These are phyloP conservation scores for Whitmania pigra DNA, from an alignment of 1,140 invertebrate species.

Conservation along the genomic window DNA sequence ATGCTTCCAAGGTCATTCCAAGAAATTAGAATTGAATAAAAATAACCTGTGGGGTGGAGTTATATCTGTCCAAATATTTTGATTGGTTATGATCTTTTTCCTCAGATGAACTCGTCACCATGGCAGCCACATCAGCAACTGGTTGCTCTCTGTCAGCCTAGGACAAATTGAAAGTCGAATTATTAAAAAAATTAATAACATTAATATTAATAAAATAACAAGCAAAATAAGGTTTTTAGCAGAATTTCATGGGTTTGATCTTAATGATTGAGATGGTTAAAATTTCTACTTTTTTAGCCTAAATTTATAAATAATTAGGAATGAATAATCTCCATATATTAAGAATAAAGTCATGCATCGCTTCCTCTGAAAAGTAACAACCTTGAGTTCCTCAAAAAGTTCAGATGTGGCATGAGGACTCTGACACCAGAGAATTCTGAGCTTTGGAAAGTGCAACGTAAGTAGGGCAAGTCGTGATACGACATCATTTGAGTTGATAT, in stretches of 20 bases:
- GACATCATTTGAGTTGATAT: conserved; percentile 61
- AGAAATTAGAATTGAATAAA: conserved; percentile 5
- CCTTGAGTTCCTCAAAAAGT: conserved; percentile 65
- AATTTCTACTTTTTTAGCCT: too few relatives aligned
- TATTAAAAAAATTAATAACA: conserved; percentile 6
- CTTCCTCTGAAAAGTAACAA: conserved; percentile 21
- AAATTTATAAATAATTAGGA: too few relatives aligned
- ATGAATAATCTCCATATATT: too few relatives aligned
- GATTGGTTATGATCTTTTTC: conserved; percentile 31
- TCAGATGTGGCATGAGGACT: conserved; percentile 87
- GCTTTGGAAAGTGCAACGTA: conserved; percentile 80
- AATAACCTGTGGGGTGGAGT: conserved; percentile 38
- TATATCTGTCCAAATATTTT: conserved; percentile 37
- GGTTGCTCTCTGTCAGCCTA: conserved; percentile 52
- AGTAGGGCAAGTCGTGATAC: conserved; percentile 68
- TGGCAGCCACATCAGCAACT: conserved; percentile 52
- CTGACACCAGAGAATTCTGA: conserved; percentile 86
- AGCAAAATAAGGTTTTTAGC: too few relatives aligned
- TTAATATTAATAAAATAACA: not conserved
- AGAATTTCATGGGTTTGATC: too few relatives aligned
- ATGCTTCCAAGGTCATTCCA: too few relatives aligned
- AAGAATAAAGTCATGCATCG: too few relatives aligned
- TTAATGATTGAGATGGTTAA: too few relatives aligned
- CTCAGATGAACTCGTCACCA: conserved; percentile 32
- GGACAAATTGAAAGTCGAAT: conserved; percentile 11